Conservation (phyloP, 2,888 invertebrate species). For the Agrochola litura region DNA sequence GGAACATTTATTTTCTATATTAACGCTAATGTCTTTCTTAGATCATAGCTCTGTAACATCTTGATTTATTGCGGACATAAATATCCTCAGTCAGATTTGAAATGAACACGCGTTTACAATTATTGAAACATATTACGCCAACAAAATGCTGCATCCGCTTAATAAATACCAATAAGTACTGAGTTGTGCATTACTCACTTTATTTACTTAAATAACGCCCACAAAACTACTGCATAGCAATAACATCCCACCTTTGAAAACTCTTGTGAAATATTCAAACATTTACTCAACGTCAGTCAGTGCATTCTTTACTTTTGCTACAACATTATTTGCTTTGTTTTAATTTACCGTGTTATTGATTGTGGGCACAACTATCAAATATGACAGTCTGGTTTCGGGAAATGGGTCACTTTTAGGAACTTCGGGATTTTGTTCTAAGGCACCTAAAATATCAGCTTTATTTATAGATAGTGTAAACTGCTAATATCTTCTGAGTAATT, state of each 20-base stretch:
- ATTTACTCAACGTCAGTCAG: constrained; percentile 50
- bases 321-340: constrained; percentile 31
- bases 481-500: not conserved
- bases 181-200: constrained; percentile 20
- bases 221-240: constrained; percentile 40
- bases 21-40: not conserved
- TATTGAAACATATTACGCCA: constrained; percentile 10
- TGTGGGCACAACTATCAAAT: not conserved
- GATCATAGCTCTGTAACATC: not conserved
- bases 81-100: not conserved
- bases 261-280: constrained; percentile 34
- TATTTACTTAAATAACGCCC: constrained; percentile 34
- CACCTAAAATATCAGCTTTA: not conserved
- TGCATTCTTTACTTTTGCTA: constrained; percentile 39
- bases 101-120: constrained; percentile 39
- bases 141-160: constrained; percentile 27
- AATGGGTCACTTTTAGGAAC: not conserved
- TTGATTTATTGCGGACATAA: constrained; percentile 36
- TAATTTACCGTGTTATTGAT: constrained; percentile 4
- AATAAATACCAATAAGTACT: constrained; percentile 16
- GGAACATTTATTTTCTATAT: not conserved
- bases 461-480: not conserved
- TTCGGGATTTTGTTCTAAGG: not conserved
- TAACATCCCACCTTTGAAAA: constrained; percentile 15
- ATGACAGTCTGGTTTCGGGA: not conserved